Conservation (phyloP, 2,888 invertebrate species). For the Pachliopta kotzebuea region DNA sequence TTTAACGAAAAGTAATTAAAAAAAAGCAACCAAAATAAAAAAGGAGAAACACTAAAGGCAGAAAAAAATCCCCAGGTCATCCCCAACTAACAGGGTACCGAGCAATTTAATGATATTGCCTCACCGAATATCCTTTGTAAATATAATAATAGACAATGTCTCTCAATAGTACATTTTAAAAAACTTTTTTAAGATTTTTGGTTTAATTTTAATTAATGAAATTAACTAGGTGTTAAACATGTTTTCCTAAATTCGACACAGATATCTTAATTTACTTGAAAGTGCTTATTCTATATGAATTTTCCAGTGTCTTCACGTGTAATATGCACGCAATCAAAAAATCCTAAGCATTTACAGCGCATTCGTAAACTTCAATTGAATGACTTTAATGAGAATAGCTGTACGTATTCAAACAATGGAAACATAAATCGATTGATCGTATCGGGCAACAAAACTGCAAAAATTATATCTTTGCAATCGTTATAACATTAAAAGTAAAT, state of each 20-base stretch:
- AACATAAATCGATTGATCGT: slow-evolving; percentile 67
- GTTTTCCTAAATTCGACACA: background rate
- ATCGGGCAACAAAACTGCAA: slow-evolving; percentile 61
- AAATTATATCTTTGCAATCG: slow-evolving; percentile 37
- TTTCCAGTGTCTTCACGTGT: background rate
- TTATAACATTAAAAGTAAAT: slow-evolving; percentile 22
- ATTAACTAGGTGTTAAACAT: background rate
- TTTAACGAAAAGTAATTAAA: no score
- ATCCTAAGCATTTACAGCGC: slow-evolving; percentile 22
- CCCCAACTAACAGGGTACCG: no score
- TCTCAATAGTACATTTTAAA: no score
- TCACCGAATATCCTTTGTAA: no score
- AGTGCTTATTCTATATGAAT: background rate
- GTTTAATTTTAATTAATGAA: background rate
- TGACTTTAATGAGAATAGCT: slow-evolving; percentile 66
- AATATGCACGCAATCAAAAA: slow-evolving; percentile 8
- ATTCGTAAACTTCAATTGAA: slow-evolving; percentile 27
- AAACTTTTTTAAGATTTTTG: no score
- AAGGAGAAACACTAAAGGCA: no score
- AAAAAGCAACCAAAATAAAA: no score
- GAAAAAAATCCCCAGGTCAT: no score
- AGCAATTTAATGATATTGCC: no score
- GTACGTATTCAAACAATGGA: slow-evolving; percentile 56
- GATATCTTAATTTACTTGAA: background rate
- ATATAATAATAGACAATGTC: no score